Percentiles rank a stretch among this genome's conserved stretches.
Conservation (phyloP, 2,888 invertebrate species). For the Hemaris fuciformis region DNA sequence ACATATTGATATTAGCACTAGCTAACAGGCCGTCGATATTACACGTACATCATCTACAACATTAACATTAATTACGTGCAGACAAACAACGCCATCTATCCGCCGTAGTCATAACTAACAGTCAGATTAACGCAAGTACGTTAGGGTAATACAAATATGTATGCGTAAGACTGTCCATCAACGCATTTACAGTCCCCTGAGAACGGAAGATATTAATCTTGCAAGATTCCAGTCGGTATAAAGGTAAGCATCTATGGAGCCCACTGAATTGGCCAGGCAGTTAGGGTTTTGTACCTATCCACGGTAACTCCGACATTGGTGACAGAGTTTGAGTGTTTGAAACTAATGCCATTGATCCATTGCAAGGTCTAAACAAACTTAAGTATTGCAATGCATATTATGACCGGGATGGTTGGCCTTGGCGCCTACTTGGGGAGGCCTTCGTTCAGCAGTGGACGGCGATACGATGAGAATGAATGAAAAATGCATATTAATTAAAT, state of each 20-base stretch:
- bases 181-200: neutral
- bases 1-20: neutral
- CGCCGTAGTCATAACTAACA: neutral
- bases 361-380: too few species aligned
- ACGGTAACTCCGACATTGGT: too few species aligned
- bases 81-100: neutral
- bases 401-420: too few species aligned
- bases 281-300: too few species aligned
- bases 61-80: neutral
- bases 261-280: neutral
- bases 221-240: neutral
- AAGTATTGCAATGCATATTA: too few species aligned
- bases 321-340: too few species aligned
- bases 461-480: too few species aligned
- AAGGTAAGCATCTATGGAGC: neutral
- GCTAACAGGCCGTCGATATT: neutral
- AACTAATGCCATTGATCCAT: too few species aligned
- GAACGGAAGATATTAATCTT: neutral
- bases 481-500: too few species aligned
- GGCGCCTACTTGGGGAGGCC: too few species aligned
- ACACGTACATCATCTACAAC: neutral
- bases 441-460: too few species aligned
- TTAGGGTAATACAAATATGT: neutral
- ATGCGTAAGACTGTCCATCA: neutral
- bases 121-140: neutral